Conservation (phyloP, 92 coral and sea anemone genomes). For the Porites cylindrica region DNA sequence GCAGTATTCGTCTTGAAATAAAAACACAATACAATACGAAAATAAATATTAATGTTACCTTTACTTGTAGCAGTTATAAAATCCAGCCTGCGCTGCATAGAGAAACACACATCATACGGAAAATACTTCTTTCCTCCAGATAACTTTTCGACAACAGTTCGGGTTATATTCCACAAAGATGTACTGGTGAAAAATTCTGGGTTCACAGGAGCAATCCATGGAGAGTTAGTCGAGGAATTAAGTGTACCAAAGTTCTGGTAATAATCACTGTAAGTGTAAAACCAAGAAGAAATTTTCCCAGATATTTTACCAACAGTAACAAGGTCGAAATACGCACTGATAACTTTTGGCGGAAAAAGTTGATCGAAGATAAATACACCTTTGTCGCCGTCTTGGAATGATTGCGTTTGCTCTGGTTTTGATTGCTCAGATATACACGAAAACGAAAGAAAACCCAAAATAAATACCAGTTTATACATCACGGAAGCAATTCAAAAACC, state of each 20-base stretch:
- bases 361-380: slow-evolving; percentile 71
- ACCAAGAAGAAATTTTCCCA: slow-evolving; percentile 84
- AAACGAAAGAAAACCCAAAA: slow-evolving; percentile 12
- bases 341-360: slow-evolving; percentile 33
- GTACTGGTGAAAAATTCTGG: slow-evolving; percentile 75
- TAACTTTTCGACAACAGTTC: slow-evolving; percentile 43
- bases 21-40: neutral
- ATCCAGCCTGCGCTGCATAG: slow-evolving; percentile 85
- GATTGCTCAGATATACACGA: slow-evolving; percentile 1
- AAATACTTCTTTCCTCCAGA: slow-evolving; percentile 77
- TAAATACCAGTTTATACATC: neutral
- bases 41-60: slow-evolving; percentile 7
- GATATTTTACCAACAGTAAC: slow-evolving; percentile 64
- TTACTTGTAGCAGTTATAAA: slow-evolving; percentile 68
- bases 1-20: neutral
- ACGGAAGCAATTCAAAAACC: neutral
- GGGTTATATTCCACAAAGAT: slow-evolving; percentile 66
- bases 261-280: slow-evolving; percentile 68
- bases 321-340: slow-evolving; percentile 46
- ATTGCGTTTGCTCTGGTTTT: neutral
- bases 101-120: slow-evolving; percentile 72
- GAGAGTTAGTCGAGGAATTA: slow-evolving; percentile 69
- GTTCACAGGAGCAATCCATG: slow-evolving; percentile 90
- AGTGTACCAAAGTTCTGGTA: slow-evolving; percentile 60
- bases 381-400: slow-evolving; percentile 52